Conservation (phyloP, 2,797 vertebrate genomes). For the Syndactyla subalaris region DNA sequence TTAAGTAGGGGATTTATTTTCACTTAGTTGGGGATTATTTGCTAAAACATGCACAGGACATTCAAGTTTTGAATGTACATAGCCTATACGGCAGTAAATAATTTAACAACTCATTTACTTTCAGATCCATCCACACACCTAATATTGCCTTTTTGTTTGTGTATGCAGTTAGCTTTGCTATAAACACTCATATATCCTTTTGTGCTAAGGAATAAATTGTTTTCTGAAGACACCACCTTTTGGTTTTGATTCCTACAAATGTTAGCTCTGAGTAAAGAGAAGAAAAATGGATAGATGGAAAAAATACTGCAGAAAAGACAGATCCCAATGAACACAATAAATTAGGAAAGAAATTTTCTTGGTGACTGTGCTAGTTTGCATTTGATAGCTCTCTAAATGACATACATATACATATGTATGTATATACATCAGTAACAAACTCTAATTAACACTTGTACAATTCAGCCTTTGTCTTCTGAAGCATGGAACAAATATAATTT, state of each 20-base stretch:
- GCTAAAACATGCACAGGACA: neutral
- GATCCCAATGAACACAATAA: neutral
- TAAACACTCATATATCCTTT: neutral
- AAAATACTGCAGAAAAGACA: neutral
- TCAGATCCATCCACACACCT: neutral
- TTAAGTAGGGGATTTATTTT: conserved; percentile 38
- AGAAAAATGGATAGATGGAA: neutral
- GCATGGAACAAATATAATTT: neutral
- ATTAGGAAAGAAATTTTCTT: neutral
- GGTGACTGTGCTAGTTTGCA: neutral
- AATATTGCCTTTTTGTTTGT: neutral
- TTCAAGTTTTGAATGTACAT: neutral
- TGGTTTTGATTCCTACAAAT: neutral
- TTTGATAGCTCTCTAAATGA: neutral
- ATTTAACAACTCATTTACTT: neutral
- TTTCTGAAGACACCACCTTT: neutral
- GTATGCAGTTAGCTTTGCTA: neutral
- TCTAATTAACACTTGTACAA: neutral
- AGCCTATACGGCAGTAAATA: neutral
- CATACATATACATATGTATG: neutral
- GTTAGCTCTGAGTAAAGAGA: neutral
- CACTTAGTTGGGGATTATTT: conserved; percentile 37
- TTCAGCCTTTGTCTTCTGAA: conserved; percentile 6
- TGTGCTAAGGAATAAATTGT: neutral
- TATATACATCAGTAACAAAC: neutral